Base-by-base conservation (phyloP, 2,888 invertebrate species). In the Rhamnusium bicolor region DNA sequence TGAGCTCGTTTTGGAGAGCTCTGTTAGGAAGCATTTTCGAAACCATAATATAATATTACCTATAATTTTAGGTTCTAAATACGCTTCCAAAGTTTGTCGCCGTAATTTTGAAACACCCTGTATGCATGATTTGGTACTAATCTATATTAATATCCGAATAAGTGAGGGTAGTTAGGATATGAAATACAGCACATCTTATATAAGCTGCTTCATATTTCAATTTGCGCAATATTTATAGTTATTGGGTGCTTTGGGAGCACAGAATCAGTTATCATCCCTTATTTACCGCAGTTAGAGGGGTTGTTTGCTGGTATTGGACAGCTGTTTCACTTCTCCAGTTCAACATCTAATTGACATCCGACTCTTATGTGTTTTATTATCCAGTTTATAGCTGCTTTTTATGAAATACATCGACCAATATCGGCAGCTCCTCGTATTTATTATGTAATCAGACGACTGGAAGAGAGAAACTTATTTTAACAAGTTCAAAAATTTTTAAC, bases 221-320 rank as follows among this genome's bases (percentile, higher is more conserved):
- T 84, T 83, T 84, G 81, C 75, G 83, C 75, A 84, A 84, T 84
- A 84, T 84, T 84, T 84, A 84, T 84, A 83, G 83, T 82, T 82
- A 83, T 83, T 82, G 83, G 83, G 78, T 77, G 80, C 80, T 76
- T 74, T 66, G 83, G 84, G 84, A 83, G 73, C 77, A 65, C 67
- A 74, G 76, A 78, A 69, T 79, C 80, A 75, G 73, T 69, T 79
- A 78, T 73, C 80, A 78, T 82, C 81, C 80, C 83, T 81, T 83
- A 83, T 83, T 83, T 83, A 81, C 80, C 61, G 79, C 76, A 77
- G 75, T 78, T 70, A 75, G 72, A 74, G 80, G 81, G 84, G 80
- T 75, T 82, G 79, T 76, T 81, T 81, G 80, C 71, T 75, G 76
- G 75, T 77, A 77, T 80, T 70, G 81, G 81, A 80, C 84, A 83